Percentiles rank a stretch among this genome's conserved stretches.
Evolutionary conservation across 2,888 invertebrate genomes (phyloP).

Genomic region (Oxycera nigricornis): DNA sequence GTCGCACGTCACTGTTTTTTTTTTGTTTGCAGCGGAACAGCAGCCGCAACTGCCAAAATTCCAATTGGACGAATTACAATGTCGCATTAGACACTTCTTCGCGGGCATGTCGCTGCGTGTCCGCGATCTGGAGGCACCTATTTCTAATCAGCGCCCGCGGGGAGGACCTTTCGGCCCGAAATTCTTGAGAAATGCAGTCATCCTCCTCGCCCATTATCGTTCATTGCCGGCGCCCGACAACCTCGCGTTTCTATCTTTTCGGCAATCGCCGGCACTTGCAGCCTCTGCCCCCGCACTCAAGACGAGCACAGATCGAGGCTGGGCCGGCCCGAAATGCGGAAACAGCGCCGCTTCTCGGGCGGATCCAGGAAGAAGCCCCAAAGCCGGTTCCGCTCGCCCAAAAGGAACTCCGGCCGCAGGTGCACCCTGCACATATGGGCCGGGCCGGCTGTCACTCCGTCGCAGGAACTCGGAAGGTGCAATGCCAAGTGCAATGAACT

Average conservation of each 20-base stretch:
- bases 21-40: no score
- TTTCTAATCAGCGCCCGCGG: background rate
- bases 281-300: background rate
- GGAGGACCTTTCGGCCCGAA: background rate
- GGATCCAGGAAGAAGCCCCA: background rate
- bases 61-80: constrained; percentile 14
- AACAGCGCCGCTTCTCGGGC: background rate
- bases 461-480: background rate
- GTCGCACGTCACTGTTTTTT: background rate
- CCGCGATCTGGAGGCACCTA: background rate
- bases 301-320: background rate
- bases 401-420: background rate
- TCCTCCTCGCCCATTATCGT: background rate
- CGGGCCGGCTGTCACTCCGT: background rate
- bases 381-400: constrained; percentile 7
- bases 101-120: constrained; percentile 15
- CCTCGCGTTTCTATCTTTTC: background rate
- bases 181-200: constrained; percentile 32
- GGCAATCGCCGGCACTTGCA: background rate
- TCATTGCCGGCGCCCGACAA: background rate
- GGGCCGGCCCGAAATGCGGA: background rate
- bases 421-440: background rate
- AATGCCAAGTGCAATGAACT: no score
- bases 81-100: background rate
- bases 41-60: background rate